Evolutionary conservation across 2,113 vertebrate species (phyloP).

Genomic region (Hippocampus mohnikei): DNA sequence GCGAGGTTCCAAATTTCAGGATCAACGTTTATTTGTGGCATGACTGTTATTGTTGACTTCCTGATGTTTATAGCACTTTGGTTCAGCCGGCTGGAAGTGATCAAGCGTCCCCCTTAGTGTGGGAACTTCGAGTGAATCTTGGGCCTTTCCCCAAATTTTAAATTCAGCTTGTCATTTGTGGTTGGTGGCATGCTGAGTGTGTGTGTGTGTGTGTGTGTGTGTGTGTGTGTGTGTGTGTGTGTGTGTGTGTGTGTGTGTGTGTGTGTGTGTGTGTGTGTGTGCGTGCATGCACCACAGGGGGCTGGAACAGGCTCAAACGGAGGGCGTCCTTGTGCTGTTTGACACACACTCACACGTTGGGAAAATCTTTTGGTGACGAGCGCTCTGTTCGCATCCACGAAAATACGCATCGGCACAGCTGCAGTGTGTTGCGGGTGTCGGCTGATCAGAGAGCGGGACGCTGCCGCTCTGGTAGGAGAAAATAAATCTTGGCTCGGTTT

Average conservation of each 20-base stretch:
- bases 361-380: conserved; percentile 45
- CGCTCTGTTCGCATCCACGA: conserved; percentile 33
- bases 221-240: conserved; percentile 17
- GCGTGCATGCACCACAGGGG: conserved; percentile 31
- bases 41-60: conserved; percentile 31
- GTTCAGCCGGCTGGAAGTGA: conserved; percentile 50
- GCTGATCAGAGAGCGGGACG: conserved; percentile 54
- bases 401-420: conserved; percentile 50
- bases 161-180: conserved; percentile 75
- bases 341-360: conserved; percentile 32
- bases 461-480: conserved; percentile 37
- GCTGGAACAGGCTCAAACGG: conserved; percentile 54
- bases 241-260: conserved; percentile 20
- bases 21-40: conserved; percentile 1
- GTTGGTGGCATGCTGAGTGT: conserved; percentile 46
- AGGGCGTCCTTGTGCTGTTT: conserved; percentile 50
- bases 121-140: conserved; percentile 67
- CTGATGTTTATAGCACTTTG: conserved; percentile 25
- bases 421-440: conserved; percentile 54
- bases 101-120: conserved; percentile 55
- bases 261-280: neutral
- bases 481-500: conserved; percentile 49
- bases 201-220: conserved; percentile 27
- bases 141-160: conserved; percentile 62
- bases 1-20: neutral